Base-by-base conservation (phyloP, 64 coral and sea anemone species). In the Dendrophyllia cribrosa region DNA sequence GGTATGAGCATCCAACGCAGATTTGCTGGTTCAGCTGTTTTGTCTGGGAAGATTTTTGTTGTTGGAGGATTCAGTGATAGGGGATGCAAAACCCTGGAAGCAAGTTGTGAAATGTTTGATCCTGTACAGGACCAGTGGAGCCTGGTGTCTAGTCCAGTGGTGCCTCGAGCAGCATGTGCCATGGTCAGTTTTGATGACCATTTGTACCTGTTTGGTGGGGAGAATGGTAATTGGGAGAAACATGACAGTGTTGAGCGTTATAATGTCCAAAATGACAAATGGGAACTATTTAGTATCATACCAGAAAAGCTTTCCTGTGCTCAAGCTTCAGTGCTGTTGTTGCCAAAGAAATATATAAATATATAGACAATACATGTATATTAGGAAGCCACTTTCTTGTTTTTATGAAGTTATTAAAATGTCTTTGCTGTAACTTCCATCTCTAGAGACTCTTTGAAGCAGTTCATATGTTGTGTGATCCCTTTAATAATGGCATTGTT, bases 151-250 rank as follows among this genome's bases (percentile, higher is more conserved):
- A 78, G 75, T 59, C 74, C 62, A 62, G 17, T 49, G 0, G 7
- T 52, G 45, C 88, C 88, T 23, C 59, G 88, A 43, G 88, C 74
- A 49, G 88, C 74, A 34, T 78, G 88, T 17, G 88, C 72, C 8
- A 25, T 89, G 14, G 59, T 78, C 43, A 59, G 62, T 52, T 34
- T 89, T n/a, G 88, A 79, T 13, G 34, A 79, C 24, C 25, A 69
- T 65, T 13, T 89, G 17, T 89, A 65, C n/a, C 47, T 89, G 22
- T 89, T 89, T 79, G 88, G 88, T 52, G 88, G 88, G 10, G 74
- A 89, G 34, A 46, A 69, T 53, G 72, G 0, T 3, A 16, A 50
- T 74, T 43, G 1, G 34, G 2, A 3, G 3, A 50, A 76, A 48
- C 19, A 14, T 9, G 50, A 76, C 19, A 22, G 4, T 22, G 49